These are phyloP conservation scores for Campoplex nolae DNA, from an alignment of 2,888 invertebrate species.

Conservation along the genomic window DNA sequence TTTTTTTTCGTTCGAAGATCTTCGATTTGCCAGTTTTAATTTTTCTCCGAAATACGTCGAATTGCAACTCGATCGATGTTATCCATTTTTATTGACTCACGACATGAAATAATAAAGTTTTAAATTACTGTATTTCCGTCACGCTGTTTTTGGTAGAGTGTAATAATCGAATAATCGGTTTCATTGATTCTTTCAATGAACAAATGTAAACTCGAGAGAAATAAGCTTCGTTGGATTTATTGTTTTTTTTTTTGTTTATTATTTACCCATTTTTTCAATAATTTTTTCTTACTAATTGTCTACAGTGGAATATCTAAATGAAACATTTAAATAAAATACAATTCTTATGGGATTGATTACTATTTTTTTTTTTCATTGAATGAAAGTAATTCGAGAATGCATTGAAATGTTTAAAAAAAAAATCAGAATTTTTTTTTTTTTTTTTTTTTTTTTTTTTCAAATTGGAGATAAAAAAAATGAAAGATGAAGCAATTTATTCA, in stretches of 20 bases:
- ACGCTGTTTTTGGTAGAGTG: not conserved
- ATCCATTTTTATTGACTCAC: not conserved
- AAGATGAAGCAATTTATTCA: not conserved
- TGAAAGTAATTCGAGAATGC: no score
- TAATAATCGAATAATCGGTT: not conserved
- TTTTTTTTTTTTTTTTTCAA: not conserved
- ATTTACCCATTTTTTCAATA: no score
- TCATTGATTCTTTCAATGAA: not conserved
- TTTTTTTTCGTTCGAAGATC: no score
- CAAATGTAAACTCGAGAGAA: not conserved
- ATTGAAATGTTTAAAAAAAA: no score
- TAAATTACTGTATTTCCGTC: not conserved
- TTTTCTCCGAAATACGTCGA: not conserved
- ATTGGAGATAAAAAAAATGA: not conserved
- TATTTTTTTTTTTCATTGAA: not conserved
- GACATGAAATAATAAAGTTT: not conserved
- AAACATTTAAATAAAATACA: no score
- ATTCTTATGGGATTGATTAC: no score
- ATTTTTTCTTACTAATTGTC: no score
- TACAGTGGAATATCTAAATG: no score
- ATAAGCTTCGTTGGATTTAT: not conserved
- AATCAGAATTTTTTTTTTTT: no score
- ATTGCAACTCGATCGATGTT: not conserved
- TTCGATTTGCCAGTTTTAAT: not conserved
- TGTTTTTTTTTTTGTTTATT: not conserved